Percentiles rank a stretch among this genome's conserved stretches.
Conservation (phyloP, 2,888 invertebrate genomes). For the Hemithea aestivaria region DNA sequence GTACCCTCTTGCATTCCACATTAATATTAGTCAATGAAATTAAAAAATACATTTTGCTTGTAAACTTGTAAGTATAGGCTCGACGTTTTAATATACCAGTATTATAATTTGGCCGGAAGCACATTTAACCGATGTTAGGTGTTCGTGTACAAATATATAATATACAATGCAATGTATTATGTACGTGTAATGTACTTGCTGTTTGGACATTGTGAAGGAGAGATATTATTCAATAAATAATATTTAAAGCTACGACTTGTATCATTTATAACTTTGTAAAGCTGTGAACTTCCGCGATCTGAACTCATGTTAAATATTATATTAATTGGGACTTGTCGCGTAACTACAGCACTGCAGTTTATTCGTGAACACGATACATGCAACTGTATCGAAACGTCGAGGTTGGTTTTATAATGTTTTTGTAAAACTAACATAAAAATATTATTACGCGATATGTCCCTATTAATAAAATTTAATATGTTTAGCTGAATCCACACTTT, state of each 20-base stretch:
- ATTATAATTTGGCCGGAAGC: slow-evolving; percentile 38
- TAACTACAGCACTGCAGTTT: too few relatives aligned
- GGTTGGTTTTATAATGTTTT: too few relatives aligned
- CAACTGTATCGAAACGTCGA: too few relatives aligned
- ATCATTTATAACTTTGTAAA: slow-evolving; percentile 29
- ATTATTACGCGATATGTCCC: too few relatives aligned
- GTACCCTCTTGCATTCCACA: slow-evolving; percentile 72
- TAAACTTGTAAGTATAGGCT: too few relatives aligned
- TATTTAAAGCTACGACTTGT: slow-evolving; percentile 56
- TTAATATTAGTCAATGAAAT: slow-evolving; percentile 47
- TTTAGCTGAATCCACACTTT: too few relatives aligned
- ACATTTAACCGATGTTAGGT: slow-evolving; percentile 19
- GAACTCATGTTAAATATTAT: too few relatives aligned
- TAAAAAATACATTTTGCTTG: slow-evolving; percentile 11
- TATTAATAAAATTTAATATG: too few relatives aligned
- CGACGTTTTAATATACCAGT: slow-evolving; percentile 29
- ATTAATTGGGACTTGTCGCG: too few relatives aligned
- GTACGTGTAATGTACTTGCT: slow-evolving; percentile 48
- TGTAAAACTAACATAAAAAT: too few relatives aligned
- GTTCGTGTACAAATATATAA: slow-evolving; percentile 43
- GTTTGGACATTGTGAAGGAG: slow-evolving; percentile 60
- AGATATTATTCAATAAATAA: slow-evolving; percentile 62
- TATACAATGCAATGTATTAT: slow-evolving; percentile 20
- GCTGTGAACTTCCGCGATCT: too few relatives aligned
- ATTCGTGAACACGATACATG: too few relatives aligned